Conservation (phyloP, 2,113 vertebrate genomes). For the Thomomys bottae region DNA sequence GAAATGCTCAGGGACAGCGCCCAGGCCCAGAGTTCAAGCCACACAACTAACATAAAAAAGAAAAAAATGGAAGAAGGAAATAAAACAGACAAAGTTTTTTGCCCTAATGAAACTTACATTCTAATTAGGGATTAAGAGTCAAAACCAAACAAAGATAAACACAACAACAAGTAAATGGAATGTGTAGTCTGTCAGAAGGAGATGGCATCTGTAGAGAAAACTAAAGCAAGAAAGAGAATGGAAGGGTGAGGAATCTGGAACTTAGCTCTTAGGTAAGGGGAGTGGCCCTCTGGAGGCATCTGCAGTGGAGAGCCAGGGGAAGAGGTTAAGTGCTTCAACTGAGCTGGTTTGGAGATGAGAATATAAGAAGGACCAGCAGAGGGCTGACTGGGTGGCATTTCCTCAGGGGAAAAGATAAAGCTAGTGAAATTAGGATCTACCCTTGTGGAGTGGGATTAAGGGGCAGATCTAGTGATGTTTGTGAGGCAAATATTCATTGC, state of each 20-base stretch:
- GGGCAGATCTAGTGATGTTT: background rate
- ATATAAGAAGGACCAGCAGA: background rate
- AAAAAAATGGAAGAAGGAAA: too few relatives aligned
- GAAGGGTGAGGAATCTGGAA: background rate
- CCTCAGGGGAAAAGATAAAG: background rate
- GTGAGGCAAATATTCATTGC: background rate
- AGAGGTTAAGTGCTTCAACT: rapidly evolving
- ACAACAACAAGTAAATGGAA: background rate
- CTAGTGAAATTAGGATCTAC: background rate
- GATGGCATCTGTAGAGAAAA: background rate
- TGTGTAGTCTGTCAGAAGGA: background rate
- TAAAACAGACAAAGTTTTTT: background rate
- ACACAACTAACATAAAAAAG: too few relatives aligned
- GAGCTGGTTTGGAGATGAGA: too few relatives aligned
- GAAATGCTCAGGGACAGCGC: too few relatives aligned
- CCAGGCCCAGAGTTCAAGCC: too few relatives aligned
- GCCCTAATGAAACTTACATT: background rate
- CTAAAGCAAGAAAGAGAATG: background rate
- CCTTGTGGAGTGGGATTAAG: background rate
- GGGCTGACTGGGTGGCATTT: background rate
- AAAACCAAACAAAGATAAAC: background rate
- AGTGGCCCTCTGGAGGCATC: too few relatives aligned
- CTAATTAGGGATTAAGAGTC: too few relatives aligned
- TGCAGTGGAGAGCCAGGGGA: background rate
- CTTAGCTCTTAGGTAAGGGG: background rate